Conservation (phyloP, 53 echinoderm and acorn worm species). For the Echinarachnius parma region DNA sequence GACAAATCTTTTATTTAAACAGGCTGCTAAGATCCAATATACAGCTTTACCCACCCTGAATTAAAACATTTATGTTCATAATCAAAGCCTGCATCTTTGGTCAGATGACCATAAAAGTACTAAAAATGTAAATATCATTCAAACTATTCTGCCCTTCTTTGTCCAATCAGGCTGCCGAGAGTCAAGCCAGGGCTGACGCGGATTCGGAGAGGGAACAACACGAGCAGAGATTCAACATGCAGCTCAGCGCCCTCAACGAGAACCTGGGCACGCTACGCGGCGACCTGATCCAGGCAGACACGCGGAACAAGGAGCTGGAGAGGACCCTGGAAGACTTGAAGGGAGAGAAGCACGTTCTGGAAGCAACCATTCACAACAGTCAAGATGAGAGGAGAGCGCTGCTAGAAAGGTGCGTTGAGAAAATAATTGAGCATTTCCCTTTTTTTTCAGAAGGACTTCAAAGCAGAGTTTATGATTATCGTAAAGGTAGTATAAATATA, state of each 20-base stretch:
- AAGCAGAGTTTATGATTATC: too few relatives aligned
- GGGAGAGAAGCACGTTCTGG: slow-evolving; percentile 89
- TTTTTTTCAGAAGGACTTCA: too few relatives aligned
- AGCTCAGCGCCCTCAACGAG: slow-evolving; percentile 87
- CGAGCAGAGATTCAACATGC: slow-evolving; percentile 73
- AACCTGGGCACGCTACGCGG: slow-evolving; percentile 79
- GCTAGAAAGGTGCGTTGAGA: slow-evolving; percentile 84
- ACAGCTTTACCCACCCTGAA: too few relatives aligned
- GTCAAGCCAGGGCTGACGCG: slow-evolving; percentile 60
- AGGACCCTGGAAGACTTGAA: slow-evolving; percentile 69
- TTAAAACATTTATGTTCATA: too few relatives aligned
- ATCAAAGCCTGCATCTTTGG: too few relatives aligned
- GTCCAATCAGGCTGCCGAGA: slow-evolving; percentile 72
- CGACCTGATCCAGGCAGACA: slow-evolving; percentile 77
- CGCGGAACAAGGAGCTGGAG: slow-evolving; percentile 73
- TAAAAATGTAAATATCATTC: too few relatives aligned
- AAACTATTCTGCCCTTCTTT: too few relatives aligned
- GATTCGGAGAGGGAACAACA: slow-evolving; percentile 59
- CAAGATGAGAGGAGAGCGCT: slow-evolving; percentile 95
- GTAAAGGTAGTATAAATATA: too few relatives aligned
- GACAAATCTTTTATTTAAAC: too few relatives aligned
- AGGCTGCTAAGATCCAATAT: too few relatives aligned
- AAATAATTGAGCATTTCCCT: too few relatives aligned
- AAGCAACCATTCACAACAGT: slow-evolving; percentile 92
- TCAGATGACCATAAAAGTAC: too few relatives aligned